Evolutionary conservation across 1,140 invertebrate genomes (phyloP).

Genomic region (Condylostylus longicornis): DNA sequence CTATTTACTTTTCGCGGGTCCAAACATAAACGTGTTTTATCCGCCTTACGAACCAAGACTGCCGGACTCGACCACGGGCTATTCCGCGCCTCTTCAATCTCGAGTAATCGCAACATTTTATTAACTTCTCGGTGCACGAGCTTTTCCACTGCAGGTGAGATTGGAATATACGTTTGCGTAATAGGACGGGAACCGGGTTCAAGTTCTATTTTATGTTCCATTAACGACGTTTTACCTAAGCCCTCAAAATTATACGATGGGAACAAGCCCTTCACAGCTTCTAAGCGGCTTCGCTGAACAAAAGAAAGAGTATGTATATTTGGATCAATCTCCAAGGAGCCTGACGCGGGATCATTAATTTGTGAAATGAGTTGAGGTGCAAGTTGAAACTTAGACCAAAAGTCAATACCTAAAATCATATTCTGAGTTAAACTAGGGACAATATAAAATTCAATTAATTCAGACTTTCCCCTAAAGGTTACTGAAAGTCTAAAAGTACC

Average conservation of each 20-base stretch:
- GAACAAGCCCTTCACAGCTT: no score
- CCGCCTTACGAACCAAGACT: constrained; percentile 1
- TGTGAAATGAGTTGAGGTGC: no score
- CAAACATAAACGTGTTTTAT: constrained; percentile 20
- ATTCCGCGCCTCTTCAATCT: constrained; percentile 12
- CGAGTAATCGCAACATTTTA: constrained; percentile 13
- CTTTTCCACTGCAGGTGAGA: constrained; percentile 3
- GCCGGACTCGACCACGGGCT: constrained; percentile 5
- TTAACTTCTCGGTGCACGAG: constrained; percentile 11
- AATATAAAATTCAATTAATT: no score
- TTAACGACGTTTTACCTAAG: not conserved
- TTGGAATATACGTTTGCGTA: not conserved
- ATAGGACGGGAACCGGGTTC: not conserved
- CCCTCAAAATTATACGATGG: not conserved
- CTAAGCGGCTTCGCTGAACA: no score
- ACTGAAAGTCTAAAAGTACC: no score
- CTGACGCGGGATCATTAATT: no score
- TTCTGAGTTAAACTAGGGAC: no score
- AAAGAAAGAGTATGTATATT: no score
- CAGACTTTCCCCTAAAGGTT: no score
- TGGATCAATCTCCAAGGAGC: no score
- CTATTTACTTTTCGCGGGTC: constrained; percentile 25
- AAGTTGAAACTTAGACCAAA: no score
- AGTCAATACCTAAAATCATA: no score
- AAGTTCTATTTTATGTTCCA: not conserved